Evolutionary conservation across 2,113 vertebrate species (phyloP), one percentile per base, ranked within the genome.

Genomic region (Entelurus aequoreus): DNA sequence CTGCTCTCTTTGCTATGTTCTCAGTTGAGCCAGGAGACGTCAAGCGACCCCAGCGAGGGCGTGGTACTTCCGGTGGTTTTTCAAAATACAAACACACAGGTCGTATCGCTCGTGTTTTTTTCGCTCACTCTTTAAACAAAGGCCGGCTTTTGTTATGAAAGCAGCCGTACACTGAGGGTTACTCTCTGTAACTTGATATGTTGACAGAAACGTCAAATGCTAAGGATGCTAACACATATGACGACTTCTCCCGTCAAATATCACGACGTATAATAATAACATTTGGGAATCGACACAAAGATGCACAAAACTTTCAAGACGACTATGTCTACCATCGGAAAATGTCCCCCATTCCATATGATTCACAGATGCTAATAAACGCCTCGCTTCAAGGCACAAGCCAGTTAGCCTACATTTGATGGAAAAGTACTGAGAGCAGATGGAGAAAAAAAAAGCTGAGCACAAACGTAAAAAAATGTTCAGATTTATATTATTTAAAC

Each of bases 1-100:
- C 86, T 87, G 62, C 83, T 80, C 85, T 84, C 54, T 57, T 36
- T 57, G 74, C 88, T 71, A 46, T 69, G 63, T 8, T 40, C 8
- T 84, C 75, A 7, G 68, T 71, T 69, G 54, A 61, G 16, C 28
- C 56, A 5, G 12, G 5, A 6, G 0, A 1, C 6, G 62, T 74
- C 51, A 83, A 80, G 61, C 8, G 16, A 35, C 1, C 5, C 0
- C 4, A 0, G 6, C 19, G 48, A 62, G 5, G 11, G 19, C 10
- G 1, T 0, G 0, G 8, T 4, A 7, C 19, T 80, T 84, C 74
- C 67, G 14, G 42, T 46, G 10, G 12, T 46, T 46, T 19, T 46
- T 46, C 42, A 46, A 12, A 46, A 46, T 46, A 4, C 1, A 12
- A 12, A 4, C 10, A 12, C 2, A 46, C 0, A 46, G 5, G 0